These are phyloP conservation scores for Mercenaria mercenaria DNA, from an alignment of 1,140 invertebrate species.

Conservation along the genomic window DNA sequence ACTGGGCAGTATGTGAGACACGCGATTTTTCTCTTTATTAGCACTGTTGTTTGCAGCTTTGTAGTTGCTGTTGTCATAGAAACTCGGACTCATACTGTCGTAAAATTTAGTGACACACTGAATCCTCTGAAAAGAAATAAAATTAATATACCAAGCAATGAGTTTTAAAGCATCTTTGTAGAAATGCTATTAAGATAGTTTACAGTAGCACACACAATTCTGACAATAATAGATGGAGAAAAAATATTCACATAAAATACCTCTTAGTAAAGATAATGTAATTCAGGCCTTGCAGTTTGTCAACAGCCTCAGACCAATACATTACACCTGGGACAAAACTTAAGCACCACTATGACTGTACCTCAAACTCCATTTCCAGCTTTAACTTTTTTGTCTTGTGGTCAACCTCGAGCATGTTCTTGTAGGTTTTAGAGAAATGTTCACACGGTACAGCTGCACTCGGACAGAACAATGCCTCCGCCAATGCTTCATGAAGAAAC, in stretches of 20 bases:
- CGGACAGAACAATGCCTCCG: constrained; percentile 62
- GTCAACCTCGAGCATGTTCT: constrained; percentile 41
- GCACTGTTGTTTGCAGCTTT: constrained; percentile 43
- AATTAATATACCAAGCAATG: no score
- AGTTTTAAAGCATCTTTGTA: no score
- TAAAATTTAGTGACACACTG: constrained; percentile 55
- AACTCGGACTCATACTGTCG: constrained; percentile 33
- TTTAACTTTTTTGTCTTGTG: constrained; percentile 13
- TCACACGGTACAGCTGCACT: constrained; percentile 31
- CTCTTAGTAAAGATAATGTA: no score
- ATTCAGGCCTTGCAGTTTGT: no score
- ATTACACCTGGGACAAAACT: no score
- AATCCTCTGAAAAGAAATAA: constrained; percentile 17
- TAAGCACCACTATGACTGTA: no score
- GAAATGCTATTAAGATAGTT: no score
- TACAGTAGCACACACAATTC: no score
- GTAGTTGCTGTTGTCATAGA: constrained; percentile 40
- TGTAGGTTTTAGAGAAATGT: constrained; percentile 53
- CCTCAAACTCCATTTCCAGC: constrained; percentile 58
- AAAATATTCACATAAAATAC: no score
- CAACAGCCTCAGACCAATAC: no score
- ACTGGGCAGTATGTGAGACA: constrained; percentile 68
- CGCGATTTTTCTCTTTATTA: constrained; percentile 66
- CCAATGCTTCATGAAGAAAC: constrained; percentile 68
- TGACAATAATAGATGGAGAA: no score